Conservation (phyloP, 37 sponge, comb jelly and placozoan genomes). For the Dysidea cf. avara region DNA sequence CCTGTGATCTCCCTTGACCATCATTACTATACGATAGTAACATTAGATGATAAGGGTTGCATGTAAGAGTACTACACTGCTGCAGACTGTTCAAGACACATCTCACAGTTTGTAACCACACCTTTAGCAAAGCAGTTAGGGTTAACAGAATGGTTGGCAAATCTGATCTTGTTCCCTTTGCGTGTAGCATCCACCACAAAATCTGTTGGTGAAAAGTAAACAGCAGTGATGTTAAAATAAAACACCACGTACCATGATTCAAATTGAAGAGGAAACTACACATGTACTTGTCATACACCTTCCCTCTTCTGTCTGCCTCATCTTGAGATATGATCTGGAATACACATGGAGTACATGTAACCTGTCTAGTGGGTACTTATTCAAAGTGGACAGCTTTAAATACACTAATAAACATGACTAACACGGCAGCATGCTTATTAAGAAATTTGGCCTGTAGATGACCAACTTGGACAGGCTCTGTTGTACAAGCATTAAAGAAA, state of each 20-base stretch:
- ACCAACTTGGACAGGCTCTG: too few species aligned
- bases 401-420: too few species aligned
- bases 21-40: slow-evolving; percentile 64
- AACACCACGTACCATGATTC: slow-evolving; percentile 86
- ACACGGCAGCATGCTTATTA: too few species aligned
- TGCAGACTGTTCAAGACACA: too few species aligned
- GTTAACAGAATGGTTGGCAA: slow-evolving; percentile 94
- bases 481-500: too few species aligned
- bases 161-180: slow-evolving; percentile 98
- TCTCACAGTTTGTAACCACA: too few species aligned
- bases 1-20: slow-evolving; percentile 94
- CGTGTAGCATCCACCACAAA: slow-evolving; percentile 98
- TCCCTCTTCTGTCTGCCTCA: slow-evolving; percentile 96
- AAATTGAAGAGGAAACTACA: slow-evolving; percentile 99
- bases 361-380: too few species aligned
- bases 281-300: slow-evolving; percentile 97
- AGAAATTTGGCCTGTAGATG: too few species aligned
- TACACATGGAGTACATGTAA: not conserved
- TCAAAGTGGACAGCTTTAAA: too few species aligned
- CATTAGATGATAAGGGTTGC: too few species aligned
- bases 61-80: too few species aligned
- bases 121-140: slow-evolving; percentile 93
- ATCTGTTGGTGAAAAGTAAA: slow-evolving; percentile 40
- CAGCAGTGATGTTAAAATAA: too few species aligned
- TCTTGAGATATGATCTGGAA: slow-evolving; percentile 91